Evolutionary conservation across 1,140 invertebrate genomes (phyloP), one percentile per base, ranked within the genome.

Genomic region (Antheraea pernyi): DNA sequence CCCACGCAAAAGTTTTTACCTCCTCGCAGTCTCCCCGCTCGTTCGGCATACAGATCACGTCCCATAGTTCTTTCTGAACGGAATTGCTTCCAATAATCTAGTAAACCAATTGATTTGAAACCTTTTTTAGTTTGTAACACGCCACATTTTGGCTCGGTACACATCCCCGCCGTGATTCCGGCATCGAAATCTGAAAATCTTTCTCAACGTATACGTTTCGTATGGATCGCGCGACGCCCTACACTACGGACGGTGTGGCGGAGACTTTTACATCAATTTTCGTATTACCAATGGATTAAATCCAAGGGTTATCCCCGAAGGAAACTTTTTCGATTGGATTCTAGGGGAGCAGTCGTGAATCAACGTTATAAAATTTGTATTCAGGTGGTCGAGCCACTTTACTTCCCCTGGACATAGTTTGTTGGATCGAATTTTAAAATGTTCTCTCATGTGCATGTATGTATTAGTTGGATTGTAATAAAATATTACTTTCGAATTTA

Each of bases 211-310:
- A 42, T 53, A 48, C 75, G 79, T 77, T 89, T 87, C 82, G 85
- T 90, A 88, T 90, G 86, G 79, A 80, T 76, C 76, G 72, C 74
- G 80, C 59, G 70, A 74, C 71, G 63, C 69, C 65, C 7, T 30
- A n/a, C 30, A 59, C 65, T 30, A 67, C 48, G 73, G 75, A 65
- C 75, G 77, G 78, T 71, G 77, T 73, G 79, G 81, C 68, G 74
- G 77, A 86, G 78, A 82, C 81, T 85, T 86, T 89, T 89, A 90
- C 88, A 88, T 91, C 88, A 91, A 91, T 91, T 91, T 90, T 90
- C 87, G 86, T 86, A 91, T 91, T 91, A 91, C 85, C 85, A 78
- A 91, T 88, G 88, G 88, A 91, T 91, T 90, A 90, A 88, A 89
- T 87, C 81, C 81, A 84, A 84, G 82, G 87, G 84, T 88, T 83